Base-by-base conservation (phyloP, 2,113 vertebrate genomes). In the Tychaedon coryphoeus region DNA sequence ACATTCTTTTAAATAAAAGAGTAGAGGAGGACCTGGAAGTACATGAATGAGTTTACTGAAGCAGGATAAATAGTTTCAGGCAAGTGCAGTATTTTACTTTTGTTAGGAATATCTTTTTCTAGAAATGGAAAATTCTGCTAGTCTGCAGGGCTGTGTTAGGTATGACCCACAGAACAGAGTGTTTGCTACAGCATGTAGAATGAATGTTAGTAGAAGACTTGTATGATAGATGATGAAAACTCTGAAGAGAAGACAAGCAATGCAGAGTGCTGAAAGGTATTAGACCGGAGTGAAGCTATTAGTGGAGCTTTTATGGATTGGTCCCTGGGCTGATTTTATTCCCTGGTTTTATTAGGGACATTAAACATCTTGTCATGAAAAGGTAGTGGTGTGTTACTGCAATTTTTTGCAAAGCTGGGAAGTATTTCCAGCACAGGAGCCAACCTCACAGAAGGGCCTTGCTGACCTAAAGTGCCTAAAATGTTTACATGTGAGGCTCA, bases 361-460 rank as follows among this genome's bases (percentile, higher is more conserved):
- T 92, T 93, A 93, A 95, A 91, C 29, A 66, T 88, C 82, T 73
- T 23, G 2, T 57, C n/a, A 80, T 92, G 73, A 94, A 94, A 65
- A 76, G 54, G 54, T 24, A 45, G 58, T 48, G 61, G 16, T 34
- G 19, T 81, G 69, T 80, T 86, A 66, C 0, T 89, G 79, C 83
- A 88, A 48, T 47, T 47, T 48, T 58, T 71, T 91, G 64, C 60
- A 36, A 91, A 88, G 57, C 64, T 87, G 60, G 40, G 26, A 79
- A 67, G 34, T 56, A 50, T 78, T 91, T 94, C 64, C 26, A 51
- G 34, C 56, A 38, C 36, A 56, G 82, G 80, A 82, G 31, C 7
- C 34, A 77, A 40, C 8, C 43, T 73, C 19, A 19, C 47, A 64
- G 47, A 83, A 73, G 22, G 36, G 34, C 14, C 24, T 60, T 56